These are phyloP conservation scores for Lepilemur septentrionalis DNA, from an alignment of 2,797 vertebrate species.

Conservation along the genomic window DNA sequence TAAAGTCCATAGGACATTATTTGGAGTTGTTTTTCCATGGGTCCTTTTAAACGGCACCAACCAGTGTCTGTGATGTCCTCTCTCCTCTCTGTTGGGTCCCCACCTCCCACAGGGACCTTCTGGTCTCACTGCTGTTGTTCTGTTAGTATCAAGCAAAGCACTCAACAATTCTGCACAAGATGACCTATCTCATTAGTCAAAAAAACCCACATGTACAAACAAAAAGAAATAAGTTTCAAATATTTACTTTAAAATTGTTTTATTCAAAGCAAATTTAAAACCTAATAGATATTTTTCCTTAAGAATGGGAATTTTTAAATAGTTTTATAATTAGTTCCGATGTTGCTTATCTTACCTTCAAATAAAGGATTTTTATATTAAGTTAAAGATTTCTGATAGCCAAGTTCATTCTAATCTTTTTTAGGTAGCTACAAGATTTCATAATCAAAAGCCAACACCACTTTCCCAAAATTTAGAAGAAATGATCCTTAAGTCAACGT, in stretches of 20 bases:
- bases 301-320: constrained; percentile 32
- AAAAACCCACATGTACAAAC: neutral
- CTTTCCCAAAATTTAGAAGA: constrained; percentile 33
- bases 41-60: neutral
- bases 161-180: neutral
- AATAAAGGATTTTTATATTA: constrained; percentile 66
- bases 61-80: neutral
- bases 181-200: neutral
- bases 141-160: neutral
- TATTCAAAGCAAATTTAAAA: constrained; percentile 73
- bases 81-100: neutral
- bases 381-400: constrained; percentile 47
- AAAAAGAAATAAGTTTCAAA: constrained; percentile 28
- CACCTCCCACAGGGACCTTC: constrained; percentile 15
- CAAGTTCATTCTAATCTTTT: constrained; percentile 49
- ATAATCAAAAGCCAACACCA: constrained; percentile 35
- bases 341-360: constrained; percentile 45
- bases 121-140: neutral
- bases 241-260: constrained; percentile 64
- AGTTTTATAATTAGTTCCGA: constrained; percentile 63
- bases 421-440: constrained; percentile 31
- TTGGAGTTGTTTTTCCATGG: neutral
- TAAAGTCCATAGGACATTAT: neutral
- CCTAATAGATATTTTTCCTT: constrained; percentile 40
- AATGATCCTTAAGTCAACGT: neutral